Percentiles rank a stretch among this genome's conserved stretches.
phyloP scores from a whole-genome alignment of 2,888 invertebrate species.

The Cheilosia pagana region DNA sequence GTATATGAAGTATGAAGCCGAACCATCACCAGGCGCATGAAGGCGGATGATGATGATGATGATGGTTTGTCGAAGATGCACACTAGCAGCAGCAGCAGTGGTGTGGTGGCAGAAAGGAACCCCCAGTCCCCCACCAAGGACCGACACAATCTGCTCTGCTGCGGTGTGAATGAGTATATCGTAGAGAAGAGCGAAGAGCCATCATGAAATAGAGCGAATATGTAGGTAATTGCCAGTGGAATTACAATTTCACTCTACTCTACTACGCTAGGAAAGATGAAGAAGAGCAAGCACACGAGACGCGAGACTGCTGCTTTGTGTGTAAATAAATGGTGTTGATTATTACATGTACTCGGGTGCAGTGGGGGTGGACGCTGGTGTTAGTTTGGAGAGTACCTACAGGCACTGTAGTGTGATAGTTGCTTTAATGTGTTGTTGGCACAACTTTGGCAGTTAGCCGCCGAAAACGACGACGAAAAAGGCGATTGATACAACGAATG shows the following conservation, averaged over 20 bases:
- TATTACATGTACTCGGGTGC: constrained; percentile 9
- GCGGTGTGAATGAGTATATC: constrained; percentile 31
- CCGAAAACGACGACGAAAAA: not conserved
- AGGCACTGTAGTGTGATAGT: constrained; percentile 7
- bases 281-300: constrained; percentile 8
- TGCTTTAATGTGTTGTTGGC: constrained; percentile 24
- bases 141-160: not conserved
- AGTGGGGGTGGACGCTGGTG: constrained; percentile 15
- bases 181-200: not conserved
- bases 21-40: constrained; percentile 26
- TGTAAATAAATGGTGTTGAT: constrained; percentile 55
- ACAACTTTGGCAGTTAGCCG: not conserved
- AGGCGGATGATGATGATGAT: constrained; percentile 5
- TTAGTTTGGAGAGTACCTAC: not conserved
- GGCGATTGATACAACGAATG: constrained; percentile 23
- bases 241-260: constrained; percentile 39
- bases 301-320: constrained; percentile 15
- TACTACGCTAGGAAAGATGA: not conserved
- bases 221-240: constrained; percentile 53
- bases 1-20: constrained; percentile 50
- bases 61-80: constrained; percentile 46
- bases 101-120: not conserved
- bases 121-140: not conserved
- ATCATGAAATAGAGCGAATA: constrained; percentile 40
- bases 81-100: constrained; percentile 32